Conservation (phyloP, 2,888 invertebrate genomes). For the Biston stratarius region DNA sequence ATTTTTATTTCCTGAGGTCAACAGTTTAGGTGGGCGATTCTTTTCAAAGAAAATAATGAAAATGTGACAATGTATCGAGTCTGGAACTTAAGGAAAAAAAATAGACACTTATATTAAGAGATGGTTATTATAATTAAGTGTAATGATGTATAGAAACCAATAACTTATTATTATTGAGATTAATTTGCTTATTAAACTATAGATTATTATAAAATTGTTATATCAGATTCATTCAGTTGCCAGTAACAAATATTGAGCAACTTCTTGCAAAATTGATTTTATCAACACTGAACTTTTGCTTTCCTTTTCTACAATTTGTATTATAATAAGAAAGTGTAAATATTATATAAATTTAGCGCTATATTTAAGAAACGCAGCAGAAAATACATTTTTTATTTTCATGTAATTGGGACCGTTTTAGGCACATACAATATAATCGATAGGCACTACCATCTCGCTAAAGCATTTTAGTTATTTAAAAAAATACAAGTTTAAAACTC, state of each 20-base stretch:
- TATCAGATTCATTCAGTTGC: too few relatives aligned
- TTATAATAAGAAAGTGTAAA: too few relatives aligned
- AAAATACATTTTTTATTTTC: not conserved
- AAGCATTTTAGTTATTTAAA: slow-evolving; percentile 9
- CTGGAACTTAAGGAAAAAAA: not conserved
- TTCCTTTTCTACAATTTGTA: too few relatives aligned
- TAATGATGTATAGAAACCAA: slow-evolving; percentile 6
- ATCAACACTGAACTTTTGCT: not conserved
- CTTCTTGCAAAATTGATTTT: not conserved
- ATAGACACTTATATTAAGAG: not conserved
- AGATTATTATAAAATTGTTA: not conserved
- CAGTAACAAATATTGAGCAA: slow-evolving; percentile 1
- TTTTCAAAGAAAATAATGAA: not conserved
- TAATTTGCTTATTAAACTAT: not conserved
- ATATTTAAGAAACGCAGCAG: not conserved
- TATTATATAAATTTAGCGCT: too few relatives aligned
- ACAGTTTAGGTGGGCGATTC: slow-evolving; percentile 9
- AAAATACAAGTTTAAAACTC: slow-evolving; percentile 17
- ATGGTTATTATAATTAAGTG: not conserved
- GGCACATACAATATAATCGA: slow-evolving; percentile 10
- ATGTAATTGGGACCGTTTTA: slow-evolving; percentile 10
- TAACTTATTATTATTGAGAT: slow-evolving; percentile 2
- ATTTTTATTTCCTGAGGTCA: too few relatives aligned
- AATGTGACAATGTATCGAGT: slow-evolving; percentile 2
- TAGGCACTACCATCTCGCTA: slow-evolving; percentile 17